phyloP scores from a whole-genome alignment of 2,113 vertebrate genomes.

The Climacteris rufus region DNA sequence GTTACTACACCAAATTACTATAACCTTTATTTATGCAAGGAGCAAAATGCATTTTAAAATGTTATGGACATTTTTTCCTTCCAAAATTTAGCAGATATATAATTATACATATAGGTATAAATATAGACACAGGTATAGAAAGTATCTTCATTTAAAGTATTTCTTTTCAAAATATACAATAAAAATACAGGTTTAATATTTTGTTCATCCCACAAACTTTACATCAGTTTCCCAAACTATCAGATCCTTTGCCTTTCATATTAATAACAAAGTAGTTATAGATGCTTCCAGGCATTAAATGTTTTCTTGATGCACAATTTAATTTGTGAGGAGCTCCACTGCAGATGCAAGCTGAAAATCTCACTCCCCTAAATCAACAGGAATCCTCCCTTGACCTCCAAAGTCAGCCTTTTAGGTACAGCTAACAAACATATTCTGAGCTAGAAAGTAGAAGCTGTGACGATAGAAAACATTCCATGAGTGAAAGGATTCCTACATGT shows the following conservation, averaged over 20 bases:
- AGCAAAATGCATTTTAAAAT: not conserved
- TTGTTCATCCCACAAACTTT: not conserved
- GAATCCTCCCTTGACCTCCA: not conserved
- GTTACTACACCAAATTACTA: not conserved
- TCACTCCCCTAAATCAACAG: not conserved
- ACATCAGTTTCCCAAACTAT: not conserved
- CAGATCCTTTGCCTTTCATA: not conserved
- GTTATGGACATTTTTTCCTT: not conserved
- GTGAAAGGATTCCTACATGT: not conserved
- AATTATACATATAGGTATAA: not conserved
- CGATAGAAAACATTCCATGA: not conserved
- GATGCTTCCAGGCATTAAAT: not conserved
- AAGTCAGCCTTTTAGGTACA: not conserved
- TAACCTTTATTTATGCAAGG: not conserved
- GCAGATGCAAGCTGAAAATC: not conserved
- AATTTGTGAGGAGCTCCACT: not conserved
- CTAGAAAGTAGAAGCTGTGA: not conserved
- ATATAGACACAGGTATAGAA: not conserved
- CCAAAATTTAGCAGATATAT: not conserved
- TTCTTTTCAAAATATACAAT: not conserved
- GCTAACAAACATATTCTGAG: not conserved
- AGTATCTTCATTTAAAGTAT: not conserved
- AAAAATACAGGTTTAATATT: not conserved
- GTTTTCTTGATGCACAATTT: not conserved
- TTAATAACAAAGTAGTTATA: not conserved